Base-by-base conservation (phyloP, 2,797 vertebrate species). In the Phataginus tricuspis region DNA sequence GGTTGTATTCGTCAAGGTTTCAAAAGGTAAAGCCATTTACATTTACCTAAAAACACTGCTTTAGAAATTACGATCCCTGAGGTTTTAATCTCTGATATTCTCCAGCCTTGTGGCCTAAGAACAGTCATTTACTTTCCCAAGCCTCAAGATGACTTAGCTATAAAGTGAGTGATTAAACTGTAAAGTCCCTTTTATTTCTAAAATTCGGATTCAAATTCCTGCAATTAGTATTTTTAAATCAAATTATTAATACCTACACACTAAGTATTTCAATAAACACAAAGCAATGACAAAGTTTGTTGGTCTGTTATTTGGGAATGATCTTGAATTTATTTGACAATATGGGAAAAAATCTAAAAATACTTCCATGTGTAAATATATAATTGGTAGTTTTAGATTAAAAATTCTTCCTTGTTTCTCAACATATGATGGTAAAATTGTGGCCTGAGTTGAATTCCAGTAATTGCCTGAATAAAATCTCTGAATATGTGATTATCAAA, bases 281-380 rank as follows among this genome's bases (percentile, higher is more conserved):
- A 90, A 80, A 92, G 79, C 27, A 89, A 16, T 92, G 21, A 45
- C 45, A 78, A 87, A 66, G 19, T 11, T 75, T 93, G 15, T 25
- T 87, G 37, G 19, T 42, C 23, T 64, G 66, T 82, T 57, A 55
- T 94, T 95, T 93, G n/a, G 68, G 55, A 34, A 87, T 90, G 29
- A 84, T 85, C 42, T 19, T 92, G 34, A 71, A 11, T 92, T 77
- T 87, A 80, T 83, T 86, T 95, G 57, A 79, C 79, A 94, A 84
- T 27, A 51, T 61, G 29, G 11, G 2, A 11, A 57, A 82, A 84
- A 45, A 71, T 42, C 23, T 53, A 86, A 91, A 95, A 57, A 37
- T 45, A 68, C 12, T 86, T 89, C 37, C 31, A 77, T 42, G 49
- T 39, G 3, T 72, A 94, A 78, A 25, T 83, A 39, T 18, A 68